Evolutionary conservation across 2,888 invertebrate genomes (phyloP), one percentile per base, ranked within the genome.

Genomic region (Pediacus dermestoides): DNA sequence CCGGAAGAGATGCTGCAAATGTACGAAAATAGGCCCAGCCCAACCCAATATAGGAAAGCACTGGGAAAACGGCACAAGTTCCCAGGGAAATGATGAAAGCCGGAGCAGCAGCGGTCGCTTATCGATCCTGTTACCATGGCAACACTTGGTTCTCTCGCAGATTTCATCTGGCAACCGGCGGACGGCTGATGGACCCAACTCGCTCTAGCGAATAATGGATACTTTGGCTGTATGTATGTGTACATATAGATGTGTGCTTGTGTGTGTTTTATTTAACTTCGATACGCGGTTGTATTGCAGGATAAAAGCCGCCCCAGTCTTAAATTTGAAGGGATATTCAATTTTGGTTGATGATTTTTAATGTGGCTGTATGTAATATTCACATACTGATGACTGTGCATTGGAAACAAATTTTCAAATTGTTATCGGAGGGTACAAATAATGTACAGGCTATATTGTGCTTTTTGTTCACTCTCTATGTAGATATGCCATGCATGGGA

Each of bases 71-170:
- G 45, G 54, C 45, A 48, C 54, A 46, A 39, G 48, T 52, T 55
- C 53, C 57, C 57, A 50, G 57, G 57, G 57, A 57, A 55, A 55
- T 52, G 52, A 50, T 49, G 52, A 44, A 52, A 54, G 46, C 46
- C 48, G 50, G 38, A 41, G 44, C 45, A 45, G 46, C 47, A 32
- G 42, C 16, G 42, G 39, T 36, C 31, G 43, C 42, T 48, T 61
- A 61, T 60, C 60, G 61, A 61, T 61, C 57, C 51, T 8, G 59
- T 60, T 39, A 38, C 55, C 48, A 53, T 54, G 53, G 47, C 48
- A 34, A 61, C 58, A 41, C 33, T 16, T 30, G 16, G 37, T 39
- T 46, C 52, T 49, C 51, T 53, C 53, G 40, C 48, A 46, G 46
- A 44, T 46, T 39, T 47, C 48, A 44, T 46, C 43, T 37, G 10